Conservation (phyloP, 2,113 vertebrate species). For the Thamnaconus septentrionalis region DNA sequence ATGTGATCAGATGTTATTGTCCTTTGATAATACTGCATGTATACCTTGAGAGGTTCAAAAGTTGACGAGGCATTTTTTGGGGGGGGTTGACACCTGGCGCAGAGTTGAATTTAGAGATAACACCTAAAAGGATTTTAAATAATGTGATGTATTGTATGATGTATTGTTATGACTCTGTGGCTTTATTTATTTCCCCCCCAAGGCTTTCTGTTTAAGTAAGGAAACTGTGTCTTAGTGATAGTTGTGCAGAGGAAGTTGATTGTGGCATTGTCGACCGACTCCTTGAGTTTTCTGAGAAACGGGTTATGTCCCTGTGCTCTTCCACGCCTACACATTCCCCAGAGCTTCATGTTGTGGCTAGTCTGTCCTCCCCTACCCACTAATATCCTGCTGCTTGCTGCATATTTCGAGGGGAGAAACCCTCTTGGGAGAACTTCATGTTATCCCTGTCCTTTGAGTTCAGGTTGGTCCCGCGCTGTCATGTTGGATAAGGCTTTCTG, state of each 20-base stretch:
- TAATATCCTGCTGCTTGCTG: conserved; percentile 33
- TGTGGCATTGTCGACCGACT: neutral
- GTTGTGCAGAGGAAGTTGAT: neutral
- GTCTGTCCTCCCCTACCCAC: conserved; percentile 21
- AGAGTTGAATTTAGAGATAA: neutral
- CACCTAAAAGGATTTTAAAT: neutral
- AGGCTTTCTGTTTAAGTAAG: too few species aligned
- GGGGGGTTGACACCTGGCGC: neutral
- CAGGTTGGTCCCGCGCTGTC: neutral
- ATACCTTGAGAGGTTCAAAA: neutral
- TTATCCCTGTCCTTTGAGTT: conserved; percentile 13
- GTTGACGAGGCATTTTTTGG: conserved; percentile 2
- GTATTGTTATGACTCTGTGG: too few species aligned
- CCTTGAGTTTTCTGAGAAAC: conserved; percentile 2
- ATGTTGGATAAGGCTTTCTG: neutral
- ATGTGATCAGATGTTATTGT: conserved; percentile 13
- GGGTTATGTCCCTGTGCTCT: conserved; percentile 1
- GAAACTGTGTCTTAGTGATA: neutral
- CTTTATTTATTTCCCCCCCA: too few species aligned
- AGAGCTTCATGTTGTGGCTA: conserved; percentile 57
- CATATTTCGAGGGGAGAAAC: conserved; percentile 36
- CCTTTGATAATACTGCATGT: conserved; percentile 14
- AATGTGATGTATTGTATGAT: neutral
- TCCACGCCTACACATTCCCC: conserved; percentile 42
- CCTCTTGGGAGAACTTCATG: conserved; percentile 15